A percentile compares a stretch with the other conserved stretches of the same genome.
Evolutionary conservation across 2,888 invertebrate genomes (phyloP).

Genomic region (Spisula solida): DNA sequence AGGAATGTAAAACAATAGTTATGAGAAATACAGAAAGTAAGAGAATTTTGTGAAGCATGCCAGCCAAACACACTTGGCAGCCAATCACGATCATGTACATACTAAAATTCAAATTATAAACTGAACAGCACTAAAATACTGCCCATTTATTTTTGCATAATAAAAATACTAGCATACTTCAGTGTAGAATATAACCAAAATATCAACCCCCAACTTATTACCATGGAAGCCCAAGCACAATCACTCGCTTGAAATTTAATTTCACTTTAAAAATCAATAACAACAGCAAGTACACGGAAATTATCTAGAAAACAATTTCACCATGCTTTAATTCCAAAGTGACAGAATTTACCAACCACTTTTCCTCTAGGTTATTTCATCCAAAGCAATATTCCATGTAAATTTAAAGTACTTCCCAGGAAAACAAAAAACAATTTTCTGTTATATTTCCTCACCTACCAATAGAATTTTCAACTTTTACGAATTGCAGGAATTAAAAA

Average conservation of each 20-base stretch:
- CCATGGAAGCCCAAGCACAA: too few species aligned
- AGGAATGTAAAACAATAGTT: too few species aligned
- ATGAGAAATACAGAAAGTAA: too few species aligned
- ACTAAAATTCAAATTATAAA: too few species aligned
- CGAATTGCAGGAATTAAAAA: constrained; percentile 26
- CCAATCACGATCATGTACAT: too few species aligned
- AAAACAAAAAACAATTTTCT: background rate
- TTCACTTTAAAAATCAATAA: constrained; percentile 14
- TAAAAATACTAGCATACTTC: too few species aligned
- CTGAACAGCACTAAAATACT: too few species aligned
- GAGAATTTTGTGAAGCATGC: too few species aligned
- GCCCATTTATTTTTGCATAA: too few species aligned
- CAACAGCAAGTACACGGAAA: background rate
- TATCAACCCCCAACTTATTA: too few species aligned
- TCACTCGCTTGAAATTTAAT: background rate
- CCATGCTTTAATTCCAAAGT: background rate
- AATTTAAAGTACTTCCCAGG: background rate
- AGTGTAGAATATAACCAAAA: too few species aligned
- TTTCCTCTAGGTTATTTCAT: background rate
- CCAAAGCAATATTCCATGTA: background rate
- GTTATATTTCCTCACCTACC: background rate
- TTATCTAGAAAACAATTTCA: constrained; percentile 20
- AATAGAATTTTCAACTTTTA: background rate
- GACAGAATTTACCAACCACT: background rate
- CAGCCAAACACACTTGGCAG: too few species aligned